These are phyloP conservation scores for Orthonychiurus folsomi DNA, from an alignment of 2,888 invertebrate genomes.

Conservation along the genomic window DNA sequence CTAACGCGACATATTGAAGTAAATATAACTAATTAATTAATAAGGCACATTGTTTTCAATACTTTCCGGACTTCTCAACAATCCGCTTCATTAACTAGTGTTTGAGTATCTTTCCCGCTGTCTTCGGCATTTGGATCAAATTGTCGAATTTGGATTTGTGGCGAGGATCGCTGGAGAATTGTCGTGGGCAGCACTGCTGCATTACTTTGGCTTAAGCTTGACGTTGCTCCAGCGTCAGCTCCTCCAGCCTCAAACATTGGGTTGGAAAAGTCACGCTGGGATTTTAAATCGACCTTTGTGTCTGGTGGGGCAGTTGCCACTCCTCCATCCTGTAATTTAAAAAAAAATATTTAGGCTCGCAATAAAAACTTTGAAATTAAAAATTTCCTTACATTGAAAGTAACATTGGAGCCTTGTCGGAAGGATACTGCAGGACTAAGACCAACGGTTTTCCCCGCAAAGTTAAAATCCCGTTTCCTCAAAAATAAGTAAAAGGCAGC, in stretches of 20 bases:
- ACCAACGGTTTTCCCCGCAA: constrained; percentile 24
- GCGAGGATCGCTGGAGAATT: constrained; percentile 66
- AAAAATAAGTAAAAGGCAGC: constrained; percentile 73
- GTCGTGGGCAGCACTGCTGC: constrained; percentile 71
- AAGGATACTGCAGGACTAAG: constrained; percentile 59
- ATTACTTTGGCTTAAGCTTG: constrained; percentile 12
- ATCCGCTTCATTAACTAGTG: constrained; percentile 74
- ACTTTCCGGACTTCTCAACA: constrained; percentile 17
- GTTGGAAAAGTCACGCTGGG: constrained; percentile 79
- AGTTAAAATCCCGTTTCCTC: constrained; percentile 52
- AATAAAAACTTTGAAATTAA: constrained; percentile 8
- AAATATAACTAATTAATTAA: too few species aligned
- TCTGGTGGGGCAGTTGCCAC: constrained; percentile 9
- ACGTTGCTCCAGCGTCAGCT: constrained; percentile 40
- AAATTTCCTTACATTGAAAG: constrained; percentile 51
- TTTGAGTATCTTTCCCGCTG: constrained; percentile 83
- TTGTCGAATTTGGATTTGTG: constrained; percentile 63
- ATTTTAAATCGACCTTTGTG: constrained; percentile 21
- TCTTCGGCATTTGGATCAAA: constrained; percentile 73
- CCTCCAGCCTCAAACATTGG: constrained; percentile 87
- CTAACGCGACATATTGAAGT: background rate
- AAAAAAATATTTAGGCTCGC: constrained; percentile 54
- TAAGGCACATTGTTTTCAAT: constrained; percentile 1
- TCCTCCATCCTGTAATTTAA: constrained; percentile 57
- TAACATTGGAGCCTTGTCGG: constrained; percentile 86